Evolutionary conservation across 30 jellyfish, hydroid and myxozoan genomes (phyloP).

Genomic region (Haliclystus octoradiatus): DNA sequence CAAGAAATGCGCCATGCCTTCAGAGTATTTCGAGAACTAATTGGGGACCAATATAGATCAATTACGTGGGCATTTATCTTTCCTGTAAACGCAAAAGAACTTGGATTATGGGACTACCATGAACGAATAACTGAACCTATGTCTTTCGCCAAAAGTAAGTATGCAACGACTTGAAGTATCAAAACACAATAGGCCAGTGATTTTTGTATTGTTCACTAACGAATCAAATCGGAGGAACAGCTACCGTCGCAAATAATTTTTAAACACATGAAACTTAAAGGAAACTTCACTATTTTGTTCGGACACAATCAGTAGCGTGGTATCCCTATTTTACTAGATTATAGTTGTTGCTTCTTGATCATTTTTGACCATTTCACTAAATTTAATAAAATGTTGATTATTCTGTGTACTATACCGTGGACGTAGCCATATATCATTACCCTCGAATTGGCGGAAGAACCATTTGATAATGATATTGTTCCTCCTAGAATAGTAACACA

Average conservation of each 20-base stretch:
- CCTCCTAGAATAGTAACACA: no score
- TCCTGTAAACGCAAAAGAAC: conserved; percentile 36
- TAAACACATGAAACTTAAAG: no score
- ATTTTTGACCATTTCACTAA: no score
- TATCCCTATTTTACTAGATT: no score
- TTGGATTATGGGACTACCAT: conserved; percentile 36
- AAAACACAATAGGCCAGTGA: no score
- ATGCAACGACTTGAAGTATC: no score
- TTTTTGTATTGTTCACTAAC: no score
- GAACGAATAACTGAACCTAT: conserved; percentile 50
- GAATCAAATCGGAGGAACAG: no score
- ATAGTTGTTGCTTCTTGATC: no score
- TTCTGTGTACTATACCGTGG: background rate
- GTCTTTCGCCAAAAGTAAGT: conserved; percentile 53
- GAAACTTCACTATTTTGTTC: no score
- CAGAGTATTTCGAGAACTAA: conserved; percentile 54
- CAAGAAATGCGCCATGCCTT: conserved; percentile 75
- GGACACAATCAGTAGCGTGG: no score
- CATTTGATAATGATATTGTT: background rate
- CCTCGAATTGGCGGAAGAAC: background rate
- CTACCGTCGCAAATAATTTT: no score
- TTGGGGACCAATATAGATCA: conserved; percentile 38
- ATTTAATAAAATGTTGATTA: background rate
- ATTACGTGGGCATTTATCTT: conserved; percentile 38
- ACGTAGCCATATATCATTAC: background rate